Conservation (phyloP, 2,113 vertebrate genomes). For the Dasyurus viverrinus region DNA sequence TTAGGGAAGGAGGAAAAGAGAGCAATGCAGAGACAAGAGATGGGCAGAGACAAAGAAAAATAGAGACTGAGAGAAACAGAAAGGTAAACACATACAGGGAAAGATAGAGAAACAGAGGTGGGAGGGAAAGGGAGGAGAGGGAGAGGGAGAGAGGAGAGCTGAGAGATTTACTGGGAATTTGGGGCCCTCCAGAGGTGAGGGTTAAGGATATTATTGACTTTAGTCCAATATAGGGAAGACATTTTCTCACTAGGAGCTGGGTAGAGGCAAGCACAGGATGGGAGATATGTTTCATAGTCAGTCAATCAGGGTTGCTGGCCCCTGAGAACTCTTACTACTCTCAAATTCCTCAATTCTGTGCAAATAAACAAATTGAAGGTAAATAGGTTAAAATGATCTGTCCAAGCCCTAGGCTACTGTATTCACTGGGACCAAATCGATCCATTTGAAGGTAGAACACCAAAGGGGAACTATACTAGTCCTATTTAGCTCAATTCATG, state of each 20-base stretch:
- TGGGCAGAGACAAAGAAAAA: too few species aligned
- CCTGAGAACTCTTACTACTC: not conserved
- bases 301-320: not conserved
- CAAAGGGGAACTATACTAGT: not conserved
- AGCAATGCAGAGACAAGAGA: too few species aligned
- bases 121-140: too few species aligned
- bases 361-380: not conserved
- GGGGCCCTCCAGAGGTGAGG: not conserved
- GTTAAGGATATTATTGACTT: not conserved
- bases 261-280: not conserved
- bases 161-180: not conserved
- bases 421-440: not conserved
- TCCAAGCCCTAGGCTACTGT: not conserved
- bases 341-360: not conserved
- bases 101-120: too few species aligned
- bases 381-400: not conserved
- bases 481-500: not conserved
- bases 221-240: not conserved
- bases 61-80: too few species aligned
- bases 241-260: not conserved
- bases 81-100: too few species aligned
- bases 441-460: not conserved
- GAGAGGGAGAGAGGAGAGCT: not conserved
- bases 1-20: too few species aligned
- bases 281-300: not conserved